Evolutionary conservation across 2,888 invertebrate species (phyloP), one percentile per base, ranked within the genome.

Genomic region (Girardia tigrina): DNA sequence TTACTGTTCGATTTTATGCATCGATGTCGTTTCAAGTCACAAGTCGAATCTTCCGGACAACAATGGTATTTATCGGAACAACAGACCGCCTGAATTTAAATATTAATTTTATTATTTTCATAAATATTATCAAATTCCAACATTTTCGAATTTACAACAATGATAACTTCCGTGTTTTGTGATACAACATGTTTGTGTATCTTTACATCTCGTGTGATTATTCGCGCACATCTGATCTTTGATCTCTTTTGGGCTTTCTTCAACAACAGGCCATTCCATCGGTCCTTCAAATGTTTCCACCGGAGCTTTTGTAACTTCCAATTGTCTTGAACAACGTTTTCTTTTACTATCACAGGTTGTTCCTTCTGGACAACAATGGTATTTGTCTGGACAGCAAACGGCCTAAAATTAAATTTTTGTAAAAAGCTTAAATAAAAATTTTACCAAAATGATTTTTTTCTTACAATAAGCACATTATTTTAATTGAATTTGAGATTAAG

Each of bases 371-470:
- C 56, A 56, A 16, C 56, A 56, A 56, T 56, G 56, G n/a, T 20
- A 56, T 56, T 56, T 56, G 23, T 56, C 56, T 56, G 56, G 56
- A 56, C 56, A 56, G n/a, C 56, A 56, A 56, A 56, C 56, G n/a
- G 56, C 56, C 56, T 56, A 56, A 56, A 56, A 12, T 16, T 6
- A 20, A 12, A 56, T 56, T 56, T 20, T 56, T 56, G 4, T 56
- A n/a, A n/a, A n/a, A n/a, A n/a, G n/a, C n/a, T n/a, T n/a, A n/a
- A n/a, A n/a, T n/a, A n/a, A n/a, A n/a, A n/a, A n/a, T n/a, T n/a
- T n/a, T n/a, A n/a, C n/a, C n/a, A n/a, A n/a, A n/a, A n/a, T n/a
- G n/a, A n/a, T n/a, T n/a, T n/a, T n/a, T n/a, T n/a, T n/a, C n/a
- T n/a, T n/a, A n/a, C n/a, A n/a, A n/a, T n/a, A n/a, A n/a, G n/a